phyloP scores from a whole-genome alignment of 1,140 invertebrate genomes.

The Drosophila micromelanica region DNA sequence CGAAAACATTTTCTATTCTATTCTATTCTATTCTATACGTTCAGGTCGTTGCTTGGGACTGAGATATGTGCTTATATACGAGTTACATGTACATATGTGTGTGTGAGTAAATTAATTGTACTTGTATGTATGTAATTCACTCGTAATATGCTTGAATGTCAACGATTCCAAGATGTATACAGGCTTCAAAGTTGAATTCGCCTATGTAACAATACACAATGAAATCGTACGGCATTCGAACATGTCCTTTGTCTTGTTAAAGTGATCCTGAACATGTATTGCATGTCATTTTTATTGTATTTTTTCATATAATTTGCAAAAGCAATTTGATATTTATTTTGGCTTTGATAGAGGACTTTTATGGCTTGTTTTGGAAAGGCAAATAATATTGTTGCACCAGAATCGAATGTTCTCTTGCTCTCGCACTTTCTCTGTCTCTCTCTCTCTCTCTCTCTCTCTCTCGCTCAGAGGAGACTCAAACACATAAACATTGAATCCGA shows the following conservation, averaged over 20 bases:
- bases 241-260: too few relatives aligned
- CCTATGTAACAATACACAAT: constrained; percentile 21
- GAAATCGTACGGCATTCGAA: neutral
- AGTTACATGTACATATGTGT: too few relatives aligned
- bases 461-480: constrained; percentile 25
- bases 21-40: too few relatives aligned
- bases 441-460: constrained; percentile 1
- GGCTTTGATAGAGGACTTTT: constrained; percentile 18
- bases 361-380: constrained; percentile 43
- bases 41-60: too few relatives aligned
- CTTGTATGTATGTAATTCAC: neutral
- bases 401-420: constrained; percentile 10
- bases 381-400: constrained; percentile 29
- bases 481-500: constrained; percentile 36
- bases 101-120: too few relatives aligned
- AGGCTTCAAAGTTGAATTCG: neutral
- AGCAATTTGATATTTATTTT: too few relatives aligned
- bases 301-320: too few relatives aligned
- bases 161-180: neutral
- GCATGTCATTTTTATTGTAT: too few relatives aligned
- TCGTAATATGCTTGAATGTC: neutral
- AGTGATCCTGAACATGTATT: too few relatives aligned
- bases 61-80: too few relatives aligned
- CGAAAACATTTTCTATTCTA: too few relatives aligned
- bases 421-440: too few relatives aligned